Evolutionary conservation across 2,797 vertebrate genomes (phyloP).

Genomic region (Acanthopagrus latus): DNA sequence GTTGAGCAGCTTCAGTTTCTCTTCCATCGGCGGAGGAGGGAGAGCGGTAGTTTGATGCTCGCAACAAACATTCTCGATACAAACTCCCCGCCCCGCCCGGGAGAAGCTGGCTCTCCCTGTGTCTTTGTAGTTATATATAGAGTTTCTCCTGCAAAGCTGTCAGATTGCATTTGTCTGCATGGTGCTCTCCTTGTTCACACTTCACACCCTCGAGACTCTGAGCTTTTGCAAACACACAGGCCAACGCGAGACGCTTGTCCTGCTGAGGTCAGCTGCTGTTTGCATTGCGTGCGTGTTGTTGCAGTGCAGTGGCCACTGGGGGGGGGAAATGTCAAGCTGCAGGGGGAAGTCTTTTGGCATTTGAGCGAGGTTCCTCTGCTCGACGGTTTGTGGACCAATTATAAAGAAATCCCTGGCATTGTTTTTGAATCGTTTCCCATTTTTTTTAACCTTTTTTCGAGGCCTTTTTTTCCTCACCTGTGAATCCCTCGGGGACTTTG

Average conservation of each 20-base stretch:
- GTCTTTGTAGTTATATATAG: constrained; percentile 79
- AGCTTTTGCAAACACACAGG: constrained; percentile 46
- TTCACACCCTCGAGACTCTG: constrained; percentile 61
- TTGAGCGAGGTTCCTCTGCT: constrained; percentile 16
- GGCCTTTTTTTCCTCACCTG: neutral
- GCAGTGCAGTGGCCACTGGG: constrained; percentile 7
- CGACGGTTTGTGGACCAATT: neutral
- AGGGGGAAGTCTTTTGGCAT: constrained; percentile 45
- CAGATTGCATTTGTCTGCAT: constrained; percentile 69
- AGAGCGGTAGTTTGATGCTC: constrained; percentile 39
- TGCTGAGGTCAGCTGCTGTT: constrained; percentile 73
- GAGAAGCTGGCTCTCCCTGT: constrained; percentile 60
- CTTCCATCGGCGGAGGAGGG: constrained; percentile 22
- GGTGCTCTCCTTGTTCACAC: constrained; percentile 69
- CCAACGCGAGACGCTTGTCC: constrained; percentile 50
- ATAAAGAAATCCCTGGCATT: neutral
- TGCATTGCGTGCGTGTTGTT: constrained; percentile 1
- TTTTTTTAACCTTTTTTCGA: neutral
- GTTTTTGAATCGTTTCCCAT: neutral
- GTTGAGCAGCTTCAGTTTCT: constrained; percentile 39
- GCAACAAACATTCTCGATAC: constrained; percentile 40
- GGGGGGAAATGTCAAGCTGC: constrained; percentile 56
- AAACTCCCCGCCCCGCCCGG: constrained; percentile 31
- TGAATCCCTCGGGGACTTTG: neutral
- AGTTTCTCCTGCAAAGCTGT: constrained; percentile 76